Evolutionary conservation across 2,113 vertebrate genomes (phyloP).

Genomic region (Dasyurus viverrinus): DNA sequence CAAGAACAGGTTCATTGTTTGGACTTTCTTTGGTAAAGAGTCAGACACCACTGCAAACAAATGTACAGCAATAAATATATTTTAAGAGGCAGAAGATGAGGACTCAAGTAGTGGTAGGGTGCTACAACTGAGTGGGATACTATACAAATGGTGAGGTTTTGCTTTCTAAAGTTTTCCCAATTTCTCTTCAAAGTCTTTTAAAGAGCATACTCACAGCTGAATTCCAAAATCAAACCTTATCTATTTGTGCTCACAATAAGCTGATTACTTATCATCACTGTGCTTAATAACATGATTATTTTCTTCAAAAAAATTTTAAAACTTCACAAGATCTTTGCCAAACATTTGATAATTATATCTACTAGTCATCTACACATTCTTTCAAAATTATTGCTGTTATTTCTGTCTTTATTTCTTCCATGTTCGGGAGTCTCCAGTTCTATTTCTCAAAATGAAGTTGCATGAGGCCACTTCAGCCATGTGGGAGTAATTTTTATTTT

Average conservation of each 20-base stretch:
- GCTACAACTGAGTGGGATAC: background rate
- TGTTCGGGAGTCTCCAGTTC: background rate
- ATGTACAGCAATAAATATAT: background rate
- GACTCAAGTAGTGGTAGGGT: background rate
- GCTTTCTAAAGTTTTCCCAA: background rate
- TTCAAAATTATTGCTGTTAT: background rate
- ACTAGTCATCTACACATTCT: background rate
- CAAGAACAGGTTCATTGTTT: background rate
- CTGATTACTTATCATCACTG: background rate
- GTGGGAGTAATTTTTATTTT: background rate
- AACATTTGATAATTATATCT: background rate
- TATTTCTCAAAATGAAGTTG: background rate
- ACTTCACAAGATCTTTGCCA: constrained; percentile 10
- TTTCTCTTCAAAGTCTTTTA: background rate
- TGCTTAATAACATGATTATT: background rate
- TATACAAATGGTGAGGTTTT: background rate
- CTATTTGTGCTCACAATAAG: background rate
- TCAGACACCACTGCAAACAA: background rate
- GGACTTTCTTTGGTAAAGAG: background rate
- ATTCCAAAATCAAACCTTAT: background rate
- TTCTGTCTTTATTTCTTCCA: background rate
- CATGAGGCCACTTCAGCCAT: background rate
- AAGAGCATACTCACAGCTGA: background rate
- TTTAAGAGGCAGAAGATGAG: background rate
- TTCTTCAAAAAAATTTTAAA: background rate